Evolutionary conservation across 2,113 vertebrate species (phyloP).

Genomic region (Ciconia stormi): DNA sequence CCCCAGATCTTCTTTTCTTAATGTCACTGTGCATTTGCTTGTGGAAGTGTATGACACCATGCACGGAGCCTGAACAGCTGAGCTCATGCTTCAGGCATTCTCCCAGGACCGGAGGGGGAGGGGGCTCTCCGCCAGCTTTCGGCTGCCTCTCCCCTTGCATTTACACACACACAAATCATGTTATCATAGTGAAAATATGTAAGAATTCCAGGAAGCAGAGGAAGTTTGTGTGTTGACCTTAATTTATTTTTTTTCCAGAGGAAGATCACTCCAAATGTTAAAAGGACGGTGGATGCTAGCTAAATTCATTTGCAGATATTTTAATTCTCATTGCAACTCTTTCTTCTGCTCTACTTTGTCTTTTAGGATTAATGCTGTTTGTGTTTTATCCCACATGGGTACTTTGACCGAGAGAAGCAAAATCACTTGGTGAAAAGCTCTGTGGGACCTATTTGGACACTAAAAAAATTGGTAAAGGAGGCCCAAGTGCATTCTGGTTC

Average conservation of each 20-base stretch:
- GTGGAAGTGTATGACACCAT: slow-evolving; percentile 73
- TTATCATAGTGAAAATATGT: slow-evolving; percentile 73
- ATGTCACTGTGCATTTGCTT: slow-evolving; percentile 74
- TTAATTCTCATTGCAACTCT: background rate
- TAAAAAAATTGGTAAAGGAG: background rate
- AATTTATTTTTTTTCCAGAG: slow-evolving; percentile 44
- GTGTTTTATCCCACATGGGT: background rate
- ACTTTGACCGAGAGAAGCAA: background rate
- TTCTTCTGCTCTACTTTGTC: background rate
- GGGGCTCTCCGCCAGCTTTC: slow-evolving; percentile 39
- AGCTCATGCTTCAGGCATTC: slow-evolving; percentile 76
- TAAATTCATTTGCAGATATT: slow-evolving; percentile 21
- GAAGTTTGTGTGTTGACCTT: slow-evolving; percentile 70
- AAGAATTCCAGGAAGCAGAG: slow-evolving; percentile 72
- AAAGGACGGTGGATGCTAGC: background rate
- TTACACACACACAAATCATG: slow-evolving; percentile 68
- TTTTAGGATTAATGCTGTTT: slow-evolving; percentile 8
- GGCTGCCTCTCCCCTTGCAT: slow-evolving; percentile 44
- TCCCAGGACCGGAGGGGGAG: slow-evolving; percentile 61
- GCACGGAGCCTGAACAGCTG: slow-evolving; percentile 62
- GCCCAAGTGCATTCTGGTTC: background rate
- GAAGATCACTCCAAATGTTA: slow-evolving; percentile 32
- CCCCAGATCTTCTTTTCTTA: slow-evolving; percentile 58
- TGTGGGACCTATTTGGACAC: background rate
- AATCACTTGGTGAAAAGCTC: background rate